A percentile compares a stretch with the other conserved stretches of the same genome.
Evolutionary conservation across 2,888 invertebrate species (phyloP).

Genomic region (Trichogramma dendrolimi): DNA sequence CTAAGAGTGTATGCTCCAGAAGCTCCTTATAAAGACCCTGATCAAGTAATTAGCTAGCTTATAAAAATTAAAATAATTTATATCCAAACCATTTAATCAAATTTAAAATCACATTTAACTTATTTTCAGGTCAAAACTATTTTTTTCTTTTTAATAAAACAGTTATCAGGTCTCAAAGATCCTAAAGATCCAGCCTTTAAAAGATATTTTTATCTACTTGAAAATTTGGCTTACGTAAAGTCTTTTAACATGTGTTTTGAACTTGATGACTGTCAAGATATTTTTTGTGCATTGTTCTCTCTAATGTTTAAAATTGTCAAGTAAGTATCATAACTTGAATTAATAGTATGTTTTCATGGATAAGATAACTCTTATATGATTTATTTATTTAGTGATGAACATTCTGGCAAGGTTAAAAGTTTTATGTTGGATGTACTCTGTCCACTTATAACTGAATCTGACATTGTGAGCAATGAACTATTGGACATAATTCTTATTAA

Average conservation of each 20-base stretch:
- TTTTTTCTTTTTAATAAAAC: slow-evolving; percentile 91
- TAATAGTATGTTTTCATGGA: not conserved
- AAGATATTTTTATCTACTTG: slow-evolving; percentile 92
- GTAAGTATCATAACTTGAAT: slow-evolving; percentile 57
- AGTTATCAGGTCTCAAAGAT: slow-evolving; percentile 87
- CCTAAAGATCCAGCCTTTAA: slow-evolving; percentile 97
- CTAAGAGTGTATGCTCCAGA: slow-evolving; percentile 95
- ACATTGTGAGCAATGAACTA: slow-evolving; percentile 89
- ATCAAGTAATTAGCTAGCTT: slow-evolving; percentile 62
- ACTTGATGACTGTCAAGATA: slow-evolving; percentile 93
- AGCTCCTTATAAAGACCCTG: slow-evolving; percentile 93
- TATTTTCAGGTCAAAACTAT: slow-evolving; percentile 63
- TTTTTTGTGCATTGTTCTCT: slow-evolving; percentile 88
- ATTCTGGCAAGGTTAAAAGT: slow-evolving; percentile 91
- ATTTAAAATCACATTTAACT: not conserved
- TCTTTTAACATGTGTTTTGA: slow-evolving; percentile 99
- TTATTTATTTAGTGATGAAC: slow-evolving; percentile 71
- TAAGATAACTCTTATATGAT: not conserved
- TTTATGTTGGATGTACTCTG: slow-evolving; percentile 95
- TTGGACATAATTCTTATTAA: slow-evolving; percentile 90
- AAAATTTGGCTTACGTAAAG: slow-evolving; percentile 95
- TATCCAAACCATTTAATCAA: slow-evolving; percentile 1
- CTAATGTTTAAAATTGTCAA: slow-evolving; percentile 95
- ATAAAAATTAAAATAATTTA: not conserved
- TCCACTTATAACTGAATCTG: slow-evolving; percentile 91